phyloP scores from a whole-genome alignment of 2,797 vertebrate genomes.

The Peromyscus attwateri region DNA sequence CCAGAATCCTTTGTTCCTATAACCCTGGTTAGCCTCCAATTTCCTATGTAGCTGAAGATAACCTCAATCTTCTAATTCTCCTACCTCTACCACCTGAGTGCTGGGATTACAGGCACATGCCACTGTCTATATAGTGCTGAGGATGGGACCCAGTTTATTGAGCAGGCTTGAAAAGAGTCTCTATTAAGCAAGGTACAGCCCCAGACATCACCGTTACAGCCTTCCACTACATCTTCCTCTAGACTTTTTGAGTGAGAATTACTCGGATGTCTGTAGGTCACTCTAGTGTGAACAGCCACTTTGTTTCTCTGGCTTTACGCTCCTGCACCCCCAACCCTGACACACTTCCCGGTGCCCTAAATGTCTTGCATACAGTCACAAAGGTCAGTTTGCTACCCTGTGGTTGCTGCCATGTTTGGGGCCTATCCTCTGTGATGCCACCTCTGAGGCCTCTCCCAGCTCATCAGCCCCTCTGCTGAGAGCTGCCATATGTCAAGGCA shows the following conservation, averaged over 20 bases:
- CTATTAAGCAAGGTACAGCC: not conserved
- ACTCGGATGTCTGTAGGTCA: not conserved
- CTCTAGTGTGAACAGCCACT: not conserved
- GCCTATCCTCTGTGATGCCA: not conserved
- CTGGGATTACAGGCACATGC: not conserved
- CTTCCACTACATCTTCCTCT: not conserved
- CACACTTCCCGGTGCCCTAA: not conserved
- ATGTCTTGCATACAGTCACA: fast-evolving
- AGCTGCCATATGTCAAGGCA: not conserved
- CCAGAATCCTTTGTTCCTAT: not conserved
- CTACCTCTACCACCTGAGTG: not conserved
- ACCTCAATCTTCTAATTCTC: not conserved
- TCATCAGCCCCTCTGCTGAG: not conserved
- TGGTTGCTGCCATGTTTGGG: not conserved
- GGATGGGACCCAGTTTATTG: not conserved
- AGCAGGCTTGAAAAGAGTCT: not conserved
- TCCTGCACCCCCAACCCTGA: not conserved
- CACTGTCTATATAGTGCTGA: not conserved
- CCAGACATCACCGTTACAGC: not conserved
- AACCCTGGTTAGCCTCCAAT: not conserved
- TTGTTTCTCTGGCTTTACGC: not conserved
- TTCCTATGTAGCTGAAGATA: not conserved
- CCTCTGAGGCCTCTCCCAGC: not conserved
- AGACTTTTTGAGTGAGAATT: not conserved
- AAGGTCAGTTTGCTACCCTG: not conserved